phyloP scores from a whole-genome alignment of 2,888 invertebrate species.

The Megaustenia siamemsis region DNA sequence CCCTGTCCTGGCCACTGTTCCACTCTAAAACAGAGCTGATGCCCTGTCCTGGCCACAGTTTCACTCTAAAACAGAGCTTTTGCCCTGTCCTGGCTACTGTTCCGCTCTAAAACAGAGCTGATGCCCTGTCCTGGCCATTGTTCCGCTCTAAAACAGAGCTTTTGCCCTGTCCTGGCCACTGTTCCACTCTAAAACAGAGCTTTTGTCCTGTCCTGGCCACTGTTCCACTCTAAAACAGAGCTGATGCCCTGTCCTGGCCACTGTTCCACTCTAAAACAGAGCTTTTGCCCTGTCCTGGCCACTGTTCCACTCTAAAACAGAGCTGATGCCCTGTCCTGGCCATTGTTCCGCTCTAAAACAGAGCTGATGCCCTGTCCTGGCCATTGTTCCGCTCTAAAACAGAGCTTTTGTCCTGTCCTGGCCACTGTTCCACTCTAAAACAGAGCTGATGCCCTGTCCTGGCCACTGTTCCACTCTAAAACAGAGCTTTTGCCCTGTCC shows the following conservation, averaged over 20 bases:
- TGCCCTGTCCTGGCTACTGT: background rate
- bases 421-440: background rate
- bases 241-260: background rate
- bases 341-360: background rate
- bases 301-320: too few species aligned
- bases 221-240: too few species aligned
- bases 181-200: too few species aligned
- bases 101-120: too few species aligned
- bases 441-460: background rate
- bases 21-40: too few species aligned
- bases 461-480: background rate
- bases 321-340: background rate
- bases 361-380: background rate
- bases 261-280: too few species aligned
- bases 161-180: background rate
- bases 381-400: background rate
- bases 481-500: background rate
- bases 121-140: background rate
- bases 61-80: too few species aligned
- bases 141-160: too few species aligned
- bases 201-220: background rate
- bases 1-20: background rate
- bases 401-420: background rate
- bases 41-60: background rate
- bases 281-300: background rate